These are phyloP conservation scores for Chloroclystis v-ata DNA, from an alignment of 2,888 invertebrate genomes.

Conservation along the genomic window DNA sequence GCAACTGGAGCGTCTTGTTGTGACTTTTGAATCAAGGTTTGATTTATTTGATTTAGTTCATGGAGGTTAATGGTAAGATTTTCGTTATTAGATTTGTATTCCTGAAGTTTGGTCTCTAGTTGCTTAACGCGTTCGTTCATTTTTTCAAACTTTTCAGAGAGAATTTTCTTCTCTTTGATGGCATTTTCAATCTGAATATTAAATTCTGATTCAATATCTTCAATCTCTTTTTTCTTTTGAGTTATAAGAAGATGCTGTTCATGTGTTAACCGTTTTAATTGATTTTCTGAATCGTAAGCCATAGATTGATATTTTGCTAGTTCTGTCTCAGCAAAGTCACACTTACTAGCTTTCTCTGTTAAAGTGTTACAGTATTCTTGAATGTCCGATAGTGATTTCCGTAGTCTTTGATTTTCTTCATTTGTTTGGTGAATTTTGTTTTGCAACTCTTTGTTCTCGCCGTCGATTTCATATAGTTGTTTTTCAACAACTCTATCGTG, in stretches of 20 bases:
- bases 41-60: constrained; percentile 56
- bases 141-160: constrained; percentile 68
- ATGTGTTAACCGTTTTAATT: constrained; percentile 52
- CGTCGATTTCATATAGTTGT: constrained; percentile 78
- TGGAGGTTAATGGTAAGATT: constrained; percentile 50
- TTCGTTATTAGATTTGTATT: constrained; percentile 55
- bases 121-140: constrained; percentile 67
- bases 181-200: constrained; percentile 66
- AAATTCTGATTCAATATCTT: constrained; percentile 66
- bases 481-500: constrained; percentile 81
- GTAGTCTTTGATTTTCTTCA: constrained; percentile 73
- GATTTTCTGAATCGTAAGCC: constrained; percentile 62
- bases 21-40: constrained; percentile 46
- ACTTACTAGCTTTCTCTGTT: constrained; percentile 54
- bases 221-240: constrained; percentile 64
- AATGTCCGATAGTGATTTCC: constrained; percentile 61
- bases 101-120: constrained; percentile 54
- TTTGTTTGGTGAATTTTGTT: constrained; percentile 73
- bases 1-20: constrained; percentile 32
- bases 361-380: constrained; percentile 58
- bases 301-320: constrained; percentile 53
- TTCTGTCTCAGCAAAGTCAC: constrained; percentile 51
- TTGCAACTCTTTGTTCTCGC: constrained; percentile 75
- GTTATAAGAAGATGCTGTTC: constrained; percentile 60
- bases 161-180: constrained; percentile 68